phyloP scores from a whole-genome alignment of 2,888 invertebrate species.

The Leptarthrus brevirostris region DNA sequence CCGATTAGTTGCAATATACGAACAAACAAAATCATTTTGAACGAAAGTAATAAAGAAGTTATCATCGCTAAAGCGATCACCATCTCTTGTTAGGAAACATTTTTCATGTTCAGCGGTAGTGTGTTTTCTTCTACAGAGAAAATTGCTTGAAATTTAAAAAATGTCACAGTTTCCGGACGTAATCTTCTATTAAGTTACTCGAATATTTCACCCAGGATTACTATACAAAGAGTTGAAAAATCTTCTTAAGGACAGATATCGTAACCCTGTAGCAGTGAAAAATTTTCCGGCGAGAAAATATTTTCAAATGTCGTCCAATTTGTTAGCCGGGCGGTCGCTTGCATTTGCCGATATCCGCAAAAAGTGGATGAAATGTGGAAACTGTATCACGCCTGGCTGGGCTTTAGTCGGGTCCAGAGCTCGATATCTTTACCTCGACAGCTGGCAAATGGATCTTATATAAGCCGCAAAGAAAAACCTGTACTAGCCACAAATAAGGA shows the following conservation, averaged over 20 bases:
- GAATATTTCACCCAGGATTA: slow-evolving; percentile 42
- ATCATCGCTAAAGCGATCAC: no score
- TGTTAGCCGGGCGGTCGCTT: slow-evolving; percentile 26
- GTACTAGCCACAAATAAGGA: slow-evolving; percentile 45
- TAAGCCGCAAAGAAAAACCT: slow-evolving; percentile 43
- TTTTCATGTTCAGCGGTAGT: no score
- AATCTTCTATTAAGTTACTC: slow-evolving; percentile 39
- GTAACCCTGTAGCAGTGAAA: slow-evolving; percentile 15
- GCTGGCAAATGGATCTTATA: slow-evolving; percentile 47
- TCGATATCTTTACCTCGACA: slow-evolving; percentile 47
- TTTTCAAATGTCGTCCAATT: slow-evolving; percentile 47
- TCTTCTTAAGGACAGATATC: slow-evolving; percentile 37
- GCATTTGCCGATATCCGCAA: slow-evolving; percentile 46
- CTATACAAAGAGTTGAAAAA: slow-evolving; percentile 33
- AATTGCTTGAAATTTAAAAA: no score
- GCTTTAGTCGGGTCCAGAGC: slow-evolving; percentile 42
- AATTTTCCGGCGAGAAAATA: slow-evolving; percentile 32
- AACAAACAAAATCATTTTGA: no score
- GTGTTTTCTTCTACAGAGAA: no score
- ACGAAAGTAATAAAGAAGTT: no score
- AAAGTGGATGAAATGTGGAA: slow-evolving; percentile 47
- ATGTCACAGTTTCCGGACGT: slow-evolving; percentile 12
- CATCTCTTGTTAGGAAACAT: no score
- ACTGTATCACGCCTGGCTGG: slow-evolving; percentile 46
- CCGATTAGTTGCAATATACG: no score